These are phyloP conservation scores for Linepithema humile DNA, from an alignment of 1,140 invertebrate species.

Conservation along the genomic window DNA sequence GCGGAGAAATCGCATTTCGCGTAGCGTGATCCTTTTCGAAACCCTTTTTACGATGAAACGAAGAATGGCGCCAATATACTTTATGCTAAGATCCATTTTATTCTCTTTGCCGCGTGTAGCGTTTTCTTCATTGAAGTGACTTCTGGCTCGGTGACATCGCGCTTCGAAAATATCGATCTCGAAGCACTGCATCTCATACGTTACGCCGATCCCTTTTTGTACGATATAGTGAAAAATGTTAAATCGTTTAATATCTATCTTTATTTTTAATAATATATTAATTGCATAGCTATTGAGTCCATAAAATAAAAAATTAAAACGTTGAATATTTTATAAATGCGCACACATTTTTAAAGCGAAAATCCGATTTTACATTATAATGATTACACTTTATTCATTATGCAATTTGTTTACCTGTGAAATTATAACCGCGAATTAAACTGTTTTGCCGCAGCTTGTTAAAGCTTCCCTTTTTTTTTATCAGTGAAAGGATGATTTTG, in stretches of 20 bases:
- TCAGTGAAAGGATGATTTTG: conserved; percentile 14
- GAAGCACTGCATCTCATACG: not conserved
- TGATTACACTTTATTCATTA: too few relatives aligned
- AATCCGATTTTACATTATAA: not conserved
- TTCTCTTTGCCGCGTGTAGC: conserved; percentile 26
- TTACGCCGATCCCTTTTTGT: not conserved
- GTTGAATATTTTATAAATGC: not conserved
- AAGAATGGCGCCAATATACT: conserved; percentile 52
- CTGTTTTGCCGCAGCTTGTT: conserved; percentile 7
- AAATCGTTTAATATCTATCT: not conserved
- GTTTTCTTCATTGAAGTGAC: not conserved
- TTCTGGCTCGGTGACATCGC: not conserved
- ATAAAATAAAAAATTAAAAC: too few relatives aligned
- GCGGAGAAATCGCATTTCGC: conserved; percentile 45
- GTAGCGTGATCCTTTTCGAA: conserved; percentile 30
- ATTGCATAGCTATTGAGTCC: not conserved
- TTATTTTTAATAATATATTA: not conserved
- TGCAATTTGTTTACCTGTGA: not conserved
- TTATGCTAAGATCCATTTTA: conserved; percentile 49
- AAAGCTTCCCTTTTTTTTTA: conserved; percentile 15
- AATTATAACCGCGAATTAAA: conserved; percentile 3
- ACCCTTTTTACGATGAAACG: conserved; percentile 51
- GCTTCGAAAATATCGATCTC: not conserved
- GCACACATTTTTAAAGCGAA: not conserved
- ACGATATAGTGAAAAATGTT: not conserved